Conservation (phyloP, 2,113 vertebrate species). For the Numenius arquata region DNA sequence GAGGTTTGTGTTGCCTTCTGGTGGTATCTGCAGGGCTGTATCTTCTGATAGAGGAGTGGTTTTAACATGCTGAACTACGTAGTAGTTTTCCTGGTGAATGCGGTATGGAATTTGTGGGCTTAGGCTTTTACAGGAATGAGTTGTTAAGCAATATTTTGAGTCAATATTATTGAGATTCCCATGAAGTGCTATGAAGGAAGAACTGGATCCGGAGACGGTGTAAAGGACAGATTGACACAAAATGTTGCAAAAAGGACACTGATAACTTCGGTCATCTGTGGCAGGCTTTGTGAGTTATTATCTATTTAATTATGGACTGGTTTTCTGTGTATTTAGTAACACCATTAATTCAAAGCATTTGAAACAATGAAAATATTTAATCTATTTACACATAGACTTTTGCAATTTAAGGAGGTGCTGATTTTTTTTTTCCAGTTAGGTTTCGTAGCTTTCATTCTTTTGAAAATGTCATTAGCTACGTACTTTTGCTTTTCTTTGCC, state of each 20-base stretch:
- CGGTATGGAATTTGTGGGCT: background rate
- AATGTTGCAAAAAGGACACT: background rate
- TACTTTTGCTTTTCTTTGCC: background rate
- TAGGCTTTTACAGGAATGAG: background rate
- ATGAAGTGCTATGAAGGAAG: background rate
- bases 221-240: background rate
- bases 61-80: background rate
- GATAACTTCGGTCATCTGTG: background rate
- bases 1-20: background rate
- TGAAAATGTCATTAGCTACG: background rate
- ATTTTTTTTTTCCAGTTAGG: background rate
- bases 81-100: background rate
- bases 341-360: background rate
- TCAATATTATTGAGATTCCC: background rate
- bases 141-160: background rate
- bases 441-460: background rate
- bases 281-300: background rate
- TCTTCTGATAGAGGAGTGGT: background rate
- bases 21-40: background rate
- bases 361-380: background rate
- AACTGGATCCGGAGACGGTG: background rate
- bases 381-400: background rate
- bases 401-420: background rate
- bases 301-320: background rate
- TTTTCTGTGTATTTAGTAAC: background rate